These are phyloP conservation scores for Cactoblastis cactorum DNA, from an alignment of 2,888 invertebrate genomes.

Conservation along the genomic window DNA sequence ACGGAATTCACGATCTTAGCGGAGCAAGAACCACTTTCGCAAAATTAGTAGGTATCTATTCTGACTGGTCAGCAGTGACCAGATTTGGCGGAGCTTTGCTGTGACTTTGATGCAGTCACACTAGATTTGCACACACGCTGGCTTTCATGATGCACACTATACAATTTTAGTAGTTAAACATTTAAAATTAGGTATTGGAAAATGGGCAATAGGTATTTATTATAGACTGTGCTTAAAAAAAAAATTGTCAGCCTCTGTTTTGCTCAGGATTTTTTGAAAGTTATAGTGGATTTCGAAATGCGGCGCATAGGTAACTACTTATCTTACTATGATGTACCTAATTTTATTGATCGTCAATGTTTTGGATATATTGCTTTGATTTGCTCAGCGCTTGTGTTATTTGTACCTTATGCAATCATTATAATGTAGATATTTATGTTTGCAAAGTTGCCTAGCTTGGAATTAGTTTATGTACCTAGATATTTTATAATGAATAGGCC, in stretches of 20 bases:
- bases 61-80: conserved; percentile 33
- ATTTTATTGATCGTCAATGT: background rate
- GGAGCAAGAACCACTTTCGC: conserved; percentile 63
- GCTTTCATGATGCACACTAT: conserved; percentile 35
- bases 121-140: conserved; percentile 42
- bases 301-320: background rate
- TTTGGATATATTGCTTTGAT: background rate
- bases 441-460: background rate
- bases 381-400: background rate
- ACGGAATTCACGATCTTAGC: conserved; percentile 46
- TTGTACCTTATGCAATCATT: background rate
- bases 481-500: too few species aligned
- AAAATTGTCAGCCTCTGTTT: too few species aligned
- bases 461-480: too few species aligned
- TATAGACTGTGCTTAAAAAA: too few species aligned
- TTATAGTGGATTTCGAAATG: background rate
- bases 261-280: background rate
- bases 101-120: conserved; percentile 42
- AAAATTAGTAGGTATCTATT: conserved; percentile 36
- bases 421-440: background rate
- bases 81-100: conserved; percentile 31
- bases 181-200: background rate
- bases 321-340: background rate
- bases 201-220: background rate
- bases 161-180: conserved; percentile 19